Evolutionary conservation across 2,113 vertebrate species (phyloP).

Genomic region (Myiozetetes cayanensis): DNA sequence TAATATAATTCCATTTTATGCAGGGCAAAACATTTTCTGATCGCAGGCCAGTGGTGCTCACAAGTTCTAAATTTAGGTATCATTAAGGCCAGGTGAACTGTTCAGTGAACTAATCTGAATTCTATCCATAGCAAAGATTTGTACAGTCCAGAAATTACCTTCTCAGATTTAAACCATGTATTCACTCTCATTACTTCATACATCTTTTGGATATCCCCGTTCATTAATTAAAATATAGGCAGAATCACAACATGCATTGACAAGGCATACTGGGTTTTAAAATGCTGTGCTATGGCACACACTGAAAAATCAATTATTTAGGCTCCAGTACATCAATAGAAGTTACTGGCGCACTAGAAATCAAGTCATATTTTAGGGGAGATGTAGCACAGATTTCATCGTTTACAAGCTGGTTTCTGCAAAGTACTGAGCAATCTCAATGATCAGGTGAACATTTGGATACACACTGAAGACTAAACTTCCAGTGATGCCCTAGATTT

Average conservation of each 20-base stretch:
- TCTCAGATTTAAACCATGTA: not conserved
- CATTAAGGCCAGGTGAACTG: slow-evolving; percentile 9
- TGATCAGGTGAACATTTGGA: not conserved
- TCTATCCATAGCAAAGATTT: slow-evolving; percentile 26
- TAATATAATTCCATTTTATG: slow-evolving; percentile 60
- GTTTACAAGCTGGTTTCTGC: not conserved
- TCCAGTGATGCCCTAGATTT: not conserved
- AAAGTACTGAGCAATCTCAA: not conserved
- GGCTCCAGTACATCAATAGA: not conserved
- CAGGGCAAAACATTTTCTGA: slow-evolving; percentile 66
- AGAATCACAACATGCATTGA: not conserved
- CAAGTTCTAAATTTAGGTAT: slow-evolving; percentile 46
- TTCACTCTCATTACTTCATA: not conserved
- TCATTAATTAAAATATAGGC: not conserved
- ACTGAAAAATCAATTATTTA: slow-evolving; percentile 1
- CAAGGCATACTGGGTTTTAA: not conserved
- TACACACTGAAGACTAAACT: not conserved
- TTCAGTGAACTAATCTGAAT: slow-evolving; percentile 39
- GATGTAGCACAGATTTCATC: not conserved
- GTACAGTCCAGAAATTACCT: not conserved
- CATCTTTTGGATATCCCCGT: not conserved
- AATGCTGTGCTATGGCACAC: not conserved
- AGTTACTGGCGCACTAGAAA: not conserved
- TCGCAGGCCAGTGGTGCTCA: slow-evolving; percentile 43
- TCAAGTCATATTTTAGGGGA: not conserved